These are phyloP conservation scores for Chamaea fasciata DNA, from an alignment of 2,113 vertebrate species.

Conservation along the genomic window DNA sequence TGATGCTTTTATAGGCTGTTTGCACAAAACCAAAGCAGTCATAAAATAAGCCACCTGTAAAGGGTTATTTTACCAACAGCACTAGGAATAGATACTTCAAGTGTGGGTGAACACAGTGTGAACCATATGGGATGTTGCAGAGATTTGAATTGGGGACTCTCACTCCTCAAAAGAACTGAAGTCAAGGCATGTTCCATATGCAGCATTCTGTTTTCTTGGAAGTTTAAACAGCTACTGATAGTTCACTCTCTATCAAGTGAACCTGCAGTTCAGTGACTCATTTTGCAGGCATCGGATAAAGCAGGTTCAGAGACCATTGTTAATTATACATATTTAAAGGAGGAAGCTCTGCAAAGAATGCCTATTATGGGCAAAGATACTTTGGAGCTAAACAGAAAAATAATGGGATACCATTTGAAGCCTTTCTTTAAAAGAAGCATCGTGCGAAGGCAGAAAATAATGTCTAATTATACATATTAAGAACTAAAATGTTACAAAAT, in stretches of 20 bases:
- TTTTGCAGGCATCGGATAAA: not conserved
- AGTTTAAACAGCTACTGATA: conserved; percentile 6
- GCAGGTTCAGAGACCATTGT: not conserved
- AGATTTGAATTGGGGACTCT: conserved; percentile 17
- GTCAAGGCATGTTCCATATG: conserved; percentile 8
- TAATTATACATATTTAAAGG: conserved; percentile 8
- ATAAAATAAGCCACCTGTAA: conserved; percentile 48
- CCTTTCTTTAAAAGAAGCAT: not conserved
- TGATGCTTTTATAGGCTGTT: not conserved
- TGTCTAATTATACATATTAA: not conserved
- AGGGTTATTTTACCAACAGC: conserved; percentile 34
- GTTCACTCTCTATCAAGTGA: not conserved
- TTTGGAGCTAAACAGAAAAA: not conserved
- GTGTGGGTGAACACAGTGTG: conserved; percentile 46
- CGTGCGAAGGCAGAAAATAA: not conserved
- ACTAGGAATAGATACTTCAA: conserved; percentile 42
- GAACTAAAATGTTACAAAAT: not conserved
- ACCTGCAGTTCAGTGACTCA: not conserved
- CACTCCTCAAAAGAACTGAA: not conserved
- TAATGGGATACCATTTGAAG: not conserved
- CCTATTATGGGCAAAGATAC: not conserved
- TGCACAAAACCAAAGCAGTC: not conserved
- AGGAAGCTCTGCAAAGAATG: not conserved
- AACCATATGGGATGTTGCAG: conserved; percentile 12
- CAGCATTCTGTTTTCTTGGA: conserved; percentile 29